Percentiles rank a stretch among this genome's conserved stretches.
phyloP scores from a whole-genome alignment of 1,140 invertebrate genomes.

The Plodia interpunctella region DNA sequence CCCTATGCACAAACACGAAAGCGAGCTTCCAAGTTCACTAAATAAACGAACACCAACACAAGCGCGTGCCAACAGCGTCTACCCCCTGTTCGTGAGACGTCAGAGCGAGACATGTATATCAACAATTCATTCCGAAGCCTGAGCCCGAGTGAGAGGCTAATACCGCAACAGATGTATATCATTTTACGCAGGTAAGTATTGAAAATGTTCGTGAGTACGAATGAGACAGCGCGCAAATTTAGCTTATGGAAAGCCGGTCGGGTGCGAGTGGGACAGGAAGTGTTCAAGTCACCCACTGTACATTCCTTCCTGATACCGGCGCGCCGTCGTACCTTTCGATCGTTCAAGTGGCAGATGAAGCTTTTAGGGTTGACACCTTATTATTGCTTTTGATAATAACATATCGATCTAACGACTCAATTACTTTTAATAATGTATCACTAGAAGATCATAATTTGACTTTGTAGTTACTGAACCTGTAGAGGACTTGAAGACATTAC shows the following conservation, averaged over 20 bases:
- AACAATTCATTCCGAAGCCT: slow-evolving; percentile 57
- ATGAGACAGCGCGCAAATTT: slow-evolving; percentile 64
- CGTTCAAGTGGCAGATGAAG: slow-evolving; percentile 76
- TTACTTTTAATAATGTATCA: background rate
- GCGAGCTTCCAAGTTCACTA: slow-evolving; percentile 75
- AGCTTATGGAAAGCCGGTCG: slow-evolving; percentile 64
- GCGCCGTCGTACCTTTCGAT: slow-evolving; percentile 75
- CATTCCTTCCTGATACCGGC: slow-evolving; percentile 75
- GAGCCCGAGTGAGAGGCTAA: slow-evolving; percentile 47
- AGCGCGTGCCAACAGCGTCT: slow-evolving; percentile 65
- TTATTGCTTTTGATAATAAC: slow-evolving; percentile 13
- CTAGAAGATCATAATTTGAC: background rate
- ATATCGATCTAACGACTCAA: slow-evolving; percentile 4
- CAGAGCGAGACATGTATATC: slow-evolving; percentile 63
- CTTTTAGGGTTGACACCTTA: slow-evolving; percentile 67
- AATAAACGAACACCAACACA: slow-evolving; percentile 76
- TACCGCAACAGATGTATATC: slow-evolving; percentile 74
- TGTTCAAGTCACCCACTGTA: slow-evolving; percentile 74
- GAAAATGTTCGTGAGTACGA: slow-evolving; percentile 66
- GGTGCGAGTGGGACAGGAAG: slow-evolving; percentile 62
- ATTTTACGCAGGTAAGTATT: slow-evolving; percentile 75
- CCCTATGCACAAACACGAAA: slow-evolving; percentile 71
- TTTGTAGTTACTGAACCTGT: too few species aligned
- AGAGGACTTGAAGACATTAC: background rate
- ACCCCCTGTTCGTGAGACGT: slow-evolving; percentile 68